Conservation (phyloP, 2,888 invertebrate species). For the Brachypalpus laphriformis region DNA sequence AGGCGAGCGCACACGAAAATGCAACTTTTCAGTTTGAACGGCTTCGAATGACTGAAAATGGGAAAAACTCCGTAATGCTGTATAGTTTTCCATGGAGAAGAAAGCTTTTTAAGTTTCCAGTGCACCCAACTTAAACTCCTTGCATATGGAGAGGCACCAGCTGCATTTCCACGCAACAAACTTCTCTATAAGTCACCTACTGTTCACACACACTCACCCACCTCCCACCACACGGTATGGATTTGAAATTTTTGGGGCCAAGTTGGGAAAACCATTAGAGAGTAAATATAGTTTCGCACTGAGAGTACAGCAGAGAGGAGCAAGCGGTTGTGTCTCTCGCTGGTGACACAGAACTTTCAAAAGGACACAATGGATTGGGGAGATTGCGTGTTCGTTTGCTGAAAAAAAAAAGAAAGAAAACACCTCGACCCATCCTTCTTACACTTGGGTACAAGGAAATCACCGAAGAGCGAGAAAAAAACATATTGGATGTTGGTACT, state of each 20-base stretch:
- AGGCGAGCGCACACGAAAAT: conserved; percentile 31
- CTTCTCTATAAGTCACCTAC: conserved; percentile 8
- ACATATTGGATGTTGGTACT: conserved; percentile 55
- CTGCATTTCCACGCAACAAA: conserved; percentile 29
- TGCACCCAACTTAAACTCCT: conserved; percentile 64
- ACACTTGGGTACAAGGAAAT: conserved; percentile 11
- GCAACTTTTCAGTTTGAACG: conserved; percentile 65
- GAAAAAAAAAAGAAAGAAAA: background rate
- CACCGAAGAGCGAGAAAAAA: conserved; percentile 21
- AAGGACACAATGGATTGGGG: conserved; percentile 15
- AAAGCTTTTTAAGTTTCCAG: conserved; percentile 67
- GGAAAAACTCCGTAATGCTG: conserved; percentile 61
- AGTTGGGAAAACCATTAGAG: conserved; percentile 30
- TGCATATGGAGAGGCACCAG: conserved; percentile 27
- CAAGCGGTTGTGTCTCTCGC: conserved; percentile 11
- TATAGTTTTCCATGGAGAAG: conserved; percentile 48
- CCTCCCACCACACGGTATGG: conserved; percentile 2
- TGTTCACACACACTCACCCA: background rate
- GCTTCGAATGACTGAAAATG: conserved; percentile 70
- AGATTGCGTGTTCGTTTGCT: conserved; percentile 9
- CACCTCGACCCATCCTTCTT: background rate
- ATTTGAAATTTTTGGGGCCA: conserved; percentile 24
- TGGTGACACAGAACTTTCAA: conserved; percentile 65
- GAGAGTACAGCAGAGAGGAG: conserved; percentile 18
- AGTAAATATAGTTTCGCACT: conserved; percentile 30